Base-by-base conservation (phyloP, 2,113 vertebrate genomes). In the Channa maculata region DNA sequence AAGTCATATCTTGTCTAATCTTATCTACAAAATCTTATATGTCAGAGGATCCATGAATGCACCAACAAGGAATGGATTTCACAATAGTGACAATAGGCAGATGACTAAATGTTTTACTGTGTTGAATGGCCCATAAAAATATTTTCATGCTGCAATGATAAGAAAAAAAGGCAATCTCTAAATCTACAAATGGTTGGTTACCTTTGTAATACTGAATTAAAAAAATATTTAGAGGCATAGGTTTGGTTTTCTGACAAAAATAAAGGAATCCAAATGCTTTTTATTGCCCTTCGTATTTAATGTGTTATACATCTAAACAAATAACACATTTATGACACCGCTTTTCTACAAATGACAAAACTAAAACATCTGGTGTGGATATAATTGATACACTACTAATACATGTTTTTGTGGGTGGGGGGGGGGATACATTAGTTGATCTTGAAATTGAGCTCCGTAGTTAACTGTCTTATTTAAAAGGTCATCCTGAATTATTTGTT, bases 61-160 rank as follows among this genome's bases (percentile, higher is more conserved):
- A 81, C 36, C 77, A 61, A 36, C 65, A n/a, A 24, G 41, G 76
- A 55, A 48, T 57, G 74, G 60, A 61, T 76, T 74, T 81, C 58
- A 41, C 54, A 72, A 57, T 54, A 58, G 49, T 15, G 65, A 68
- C 65, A 67, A 54, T 83, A 69, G 80, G 75, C 78, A 68, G 41
- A 52, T 77, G 62, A 71, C 52, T 71, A 65, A 79, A 83, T 45
- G 46, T 58, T 78, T 85, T 12, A 68, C 39, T 73, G 38, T 54
- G 53, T 51, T 79, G 24, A 24, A 81, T 70, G 41, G 63, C 41
- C 57, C 10, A 43, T 11, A 48, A 71, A 34, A 71, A 80, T 39
- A 72, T 71, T 71, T 69, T 53, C 15, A 50, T 8, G 8, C 13
- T 54, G 36, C 12, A 66, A 24, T 60, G 2, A 46, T 53, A 43